Base-by-base conservation (phyloP, 2,888 invertebrate species). In the Acheta domesticus region DNA sequence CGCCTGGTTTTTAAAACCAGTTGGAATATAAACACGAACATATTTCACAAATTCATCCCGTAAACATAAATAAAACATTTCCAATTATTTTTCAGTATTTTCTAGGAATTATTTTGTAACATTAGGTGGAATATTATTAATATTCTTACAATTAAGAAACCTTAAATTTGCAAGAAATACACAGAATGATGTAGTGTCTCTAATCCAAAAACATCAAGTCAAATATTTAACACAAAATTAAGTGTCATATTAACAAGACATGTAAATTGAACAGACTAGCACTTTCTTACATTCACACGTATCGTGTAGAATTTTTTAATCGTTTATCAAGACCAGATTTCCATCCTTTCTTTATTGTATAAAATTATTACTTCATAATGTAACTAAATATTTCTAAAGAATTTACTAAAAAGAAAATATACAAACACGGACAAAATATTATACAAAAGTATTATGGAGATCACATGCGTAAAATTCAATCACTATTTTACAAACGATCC, bases 311-410 rank as follows among this genome's bases (percentile, higher is more conserved):
- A 62, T 62, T 62, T 62, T 2, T 62, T n/a, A 19, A 62, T 62
- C 62, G 62, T 62, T 62, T 19, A 62, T 62, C 62, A 12, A 62
- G 62, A 62, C 62, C 62, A 62, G 62, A 62, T 62, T 62, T 62
- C 62, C 62, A n/a, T 62, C n/a, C 62, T 62, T 62, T 62, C 62
- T 62, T 14, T 62, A 62, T 12, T 62, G 62, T n/a, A 62, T 62
- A 19, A 62, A 62, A 62, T 36, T n/a, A 62, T 62, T 62, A 62
- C 62, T 62, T n/a, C n/a, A n/a, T n/a, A 62, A 62, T 62, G 62
- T n/a, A 62, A 62, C 62, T 62, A 62, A 62, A 62, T 62, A 62
- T 62, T 62, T 62, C 62, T 62, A 62, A 62, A 62, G n/a, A 62
- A 62, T 62, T 62, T 62, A 62, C 62, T 62, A 62, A 19, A 14